phyloP scores from a whole-genome alignment of 2,888 invertebrate species.

The Orchestes rusci region DNA sequence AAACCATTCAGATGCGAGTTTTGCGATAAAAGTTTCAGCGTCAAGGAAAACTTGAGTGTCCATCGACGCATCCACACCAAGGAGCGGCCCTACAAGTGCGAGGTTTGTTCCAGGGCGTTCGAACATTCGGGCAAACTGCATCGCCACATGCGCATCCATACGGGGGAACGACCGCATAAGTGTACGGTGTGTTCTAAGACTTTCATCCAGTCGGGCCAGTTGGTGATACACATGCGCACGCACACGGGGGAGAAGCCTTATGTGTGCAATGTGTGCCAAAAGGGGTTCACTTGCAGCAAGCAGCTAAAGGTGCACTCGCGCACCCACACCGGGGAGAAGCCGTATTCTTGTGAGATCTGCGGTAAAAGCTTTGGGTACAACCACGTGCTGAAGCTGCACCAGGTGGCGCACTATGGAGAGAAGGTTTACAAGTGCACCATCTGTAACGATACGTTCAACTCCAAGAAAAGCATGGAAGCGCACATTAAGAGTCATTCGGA shows the following conservation, averaged over 20 bases:
- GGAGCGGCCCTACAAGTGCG: conserved; percentile 84
- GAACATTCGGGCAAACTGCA: conserved; percentile 87
- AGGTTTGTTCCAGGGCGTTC: conserved; percentile 81
- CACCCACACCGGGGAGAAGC: conserved; percentile 86
- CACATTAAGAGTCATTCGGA: conserved; percentile 77
- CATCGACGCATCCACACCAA: conserved; percentile 87
- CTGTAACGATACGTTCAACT: conserved; percentile 84
- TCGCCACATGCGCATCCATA: conserved; percentile 85
- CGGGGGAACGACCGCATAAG: conserved; percentile 83
- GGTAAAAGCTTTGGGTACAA: conserved; percentile 88
- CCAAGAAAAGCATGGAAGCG: conserved; percentile 84
- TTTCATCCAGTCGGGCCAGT: conserved; percentile 84
- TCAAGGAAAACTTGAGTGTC: conserved; percentile 86
- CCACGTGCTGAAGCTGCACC: conserved; percentile 79
- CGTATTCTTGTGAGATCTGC: conserved; percentile 86
- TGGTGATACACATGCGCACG: conserved; percentile 85
- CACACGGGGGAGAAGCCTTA: conserved; percentile 84
- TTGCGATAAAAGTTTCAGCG: conserved; percentile 87
- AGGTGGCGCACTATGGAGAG: conserved; percentile 83
- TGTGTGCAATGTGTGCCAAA: conserved; percentile 71
- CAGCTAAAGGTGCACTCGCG: conserved; percentile 86
- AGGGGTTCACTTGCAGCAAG: conserved; percentile 88
- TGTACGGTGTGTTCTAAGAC: conserved; percentile 83
- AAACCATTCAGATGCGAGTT: conserved; percentile 83
- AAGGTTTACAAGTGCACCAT: conserved; percentile 90